Evolutionary conservation across 2,113 vertebrate species (phyloP).

Genomic region (Kryptolebias marmoratus): DNA sequence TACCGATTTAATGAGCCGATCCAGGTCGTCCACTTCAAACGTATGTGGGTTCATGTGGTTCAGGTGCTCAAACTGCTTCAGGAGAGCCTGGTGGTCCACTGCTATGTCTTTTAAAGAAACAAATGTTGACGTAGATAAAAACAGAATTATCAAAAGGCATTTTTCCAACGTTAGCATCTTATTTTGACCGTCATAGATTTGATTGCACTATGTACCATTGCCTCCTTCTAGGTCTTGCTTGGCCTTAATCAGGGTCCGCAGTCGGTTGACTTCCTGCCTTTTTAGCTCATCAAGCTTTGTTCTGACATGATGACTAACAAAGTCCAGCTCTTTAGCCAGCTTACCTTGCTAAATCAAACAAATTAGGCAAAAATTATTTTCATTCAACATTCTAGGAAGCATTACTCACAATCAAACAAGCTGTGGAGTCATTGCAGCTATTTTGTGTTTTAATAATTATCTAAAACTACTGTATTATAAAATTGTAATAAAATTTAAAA

Average conservation of each 20-base stretch:
- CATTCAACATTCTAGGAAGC: not conserved
- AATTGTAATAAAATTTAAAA: not conserved
- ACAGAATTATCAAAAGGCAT: not conserved
- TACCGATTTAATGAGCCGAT: conserved; percentile 95
- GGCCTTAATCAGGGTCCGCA: conserved; percentile 95
- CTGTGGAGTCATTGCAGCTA: not conserved
- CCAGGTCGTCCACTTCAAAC: conserved; percentile 94
- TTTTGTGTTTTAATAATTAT: not conserved
- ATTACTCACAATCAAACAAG: not conserved
- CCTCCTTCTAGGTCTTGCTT: conserved; percentile 92
- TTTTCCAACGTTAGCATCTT: not conserved
- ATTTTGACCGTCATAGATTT: not conserved
- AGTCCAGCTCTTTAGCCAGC: conserved; percentile 94
- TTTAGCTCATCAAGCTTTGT: conserved; percentile 96
- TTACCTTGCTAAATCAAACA: conserved; percentile 86
- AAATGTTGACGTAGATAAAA: conserved; percentile 7
- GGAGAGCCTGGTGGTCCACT: conserved; percentile 91
- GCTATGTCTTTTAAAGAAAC: conserved; percentile 65
- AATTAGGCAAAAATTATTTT: not conserved
- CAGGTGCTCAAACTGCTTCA: conserved; percentile 96
- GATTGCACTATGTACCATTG: conserved; percentile 72
- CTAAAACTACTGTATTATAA: not conserved
- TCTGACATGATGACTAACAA: conserved; percentile 95
- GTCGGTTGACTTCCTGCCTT: conserved; percentile 92
- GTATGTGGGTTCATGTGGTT: conserved; percentile 97